Conservation (phyloP, 1,140 invertebrate species). For the Zaprionus capensis region DNA sequence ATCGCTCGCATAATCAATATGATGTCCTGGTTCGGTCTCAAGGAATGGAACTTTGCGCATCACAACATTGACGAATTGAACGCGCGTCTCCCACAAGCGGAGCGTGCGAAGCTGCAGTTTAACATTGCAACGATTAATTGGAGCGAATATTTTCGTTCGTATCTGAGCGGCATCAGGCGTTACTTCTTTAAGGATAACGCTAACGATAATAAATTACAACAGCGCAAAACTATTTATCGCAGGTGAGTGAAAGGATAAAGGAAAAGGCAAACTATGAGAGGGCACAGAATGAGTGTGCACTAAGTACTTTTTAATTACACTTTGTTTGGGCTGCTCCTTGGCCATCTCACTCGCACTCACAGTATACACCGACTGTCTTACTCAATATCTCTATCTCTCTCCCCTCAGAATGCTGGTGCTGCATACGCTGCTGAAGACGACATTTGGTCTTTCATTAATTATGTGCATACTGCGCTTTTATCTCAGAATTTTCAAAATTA, state of each 20-base stretch:
- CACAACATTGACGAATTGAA: conserved; percentile 83
- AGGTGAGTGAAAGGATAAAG: conserved; percentile 65
- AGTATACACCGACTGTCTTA: not conserved
- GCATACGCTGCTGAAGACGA: conserved; percentile 80
- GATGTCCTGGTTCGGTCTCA: conserved; percentile 84
- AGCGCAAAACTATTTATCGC: conserved; percentile 83
- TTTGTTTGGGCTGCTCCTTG: conserved; percentile 61
- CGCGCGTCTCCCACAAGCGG: conserved; percentile 57
- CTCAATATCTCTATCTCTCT: conserved; percentile 16
- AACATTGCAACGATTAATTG: conserved; percentile 86
- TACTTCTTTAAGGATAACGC: conserved; percentile 86
- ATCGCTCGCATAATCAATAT: conserved; percentile 82
- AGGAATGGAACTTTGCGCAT: conserved; percentile 83
- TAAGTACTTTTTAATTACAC: conserved; percentile 84
- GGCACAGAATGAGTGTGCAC: conserved; percentile 30
- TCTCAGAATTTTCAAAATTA: conserved; percentile 76
- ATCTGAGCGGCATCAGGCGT: conserved; percentile 86
- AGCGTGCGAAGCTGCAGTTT: conserved; percentile 76
- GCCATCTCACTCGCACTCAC: conserved; percentile 3
- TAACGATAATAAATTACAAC: conserved; percentile 80
- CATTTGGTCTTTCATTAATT: conserved; percentile 82
- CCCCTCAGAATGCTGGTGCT: conserved; percentile 65
- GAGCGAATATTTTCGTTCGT: conserved; percentile 86
- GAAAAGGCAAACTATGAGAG: not conserved
- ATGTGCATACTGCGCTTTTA: conserved; percentile 82